phyloP scores from a whole-genome alignment of 2,797 vertebrate genomes.

The Characodon lateralis region DNA sequence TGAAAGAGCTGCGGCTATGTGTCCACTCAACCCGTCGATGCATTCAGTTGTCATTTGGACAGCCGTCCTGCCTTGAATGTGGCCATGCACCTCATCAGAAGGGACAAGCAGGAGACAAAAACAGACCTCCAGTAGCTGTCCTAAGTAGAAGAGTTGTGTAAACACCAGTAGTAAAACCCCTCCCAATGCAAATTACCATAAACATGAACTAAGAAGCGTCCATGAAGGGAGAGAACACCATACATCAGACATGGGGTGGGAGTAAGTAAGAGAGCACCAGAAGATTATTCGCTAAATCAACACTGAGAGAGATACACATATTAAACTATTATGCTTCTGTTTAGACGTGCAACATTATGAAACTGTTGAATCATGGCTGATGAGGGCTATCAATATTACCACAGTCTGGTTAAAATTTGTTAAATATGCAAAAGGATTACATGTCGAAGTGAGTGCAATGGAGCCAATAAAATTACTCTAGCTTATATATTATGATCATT shows the following conservation, averaged over 20 bases:
- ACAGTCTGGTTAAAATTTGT: too few relatives aligned
- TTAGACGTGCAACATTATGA: not conserved
- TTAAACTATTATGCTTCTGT: not conserved
- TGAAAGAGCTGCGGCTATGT: constrained; percentile 29
- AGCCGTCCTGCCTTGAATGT: constrained; percentile 9
- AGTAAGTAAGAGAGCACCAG: not conserved
- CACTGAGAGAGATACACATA: constrained; percentile 1
- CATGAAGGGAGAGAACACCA: constrained; percentile 25
- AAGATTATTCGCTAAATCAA: constrained; percentile 13
- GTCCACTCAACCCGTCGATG: constrained; percentile 17
- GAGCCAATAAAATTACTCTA: too few relatives aligned
- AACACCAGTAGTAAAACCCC: constrained; percentile 62
- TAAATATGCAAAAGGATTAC: too few relatives aligned
- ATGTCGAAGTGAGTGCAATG: too few relatives aligned
- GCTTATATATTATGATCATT: too few relatives aligned
- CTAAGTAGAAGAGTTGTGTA: constrained; percentile 72
- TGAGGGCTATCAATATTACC: too few relatives aligned
- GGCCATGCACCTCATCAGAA: constrained; percentile 40
- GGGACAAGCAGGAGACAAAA: constrained; percentile 45
- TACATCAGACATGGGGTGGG: constrained; percentile 32
- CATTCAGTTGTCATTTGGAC: constrained; percentile 14
- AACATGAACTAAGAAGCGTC: constrained; percentile 48
- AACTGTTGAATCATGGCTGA: too few relatives aligned
- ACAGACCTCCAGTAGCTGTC: constrained; percentile 68
- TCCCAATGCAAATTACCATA: constrained; percentile 65